Conservation (phyloP, 2,797 vertebrate species). For the Epinephelus coioides region DNA sequence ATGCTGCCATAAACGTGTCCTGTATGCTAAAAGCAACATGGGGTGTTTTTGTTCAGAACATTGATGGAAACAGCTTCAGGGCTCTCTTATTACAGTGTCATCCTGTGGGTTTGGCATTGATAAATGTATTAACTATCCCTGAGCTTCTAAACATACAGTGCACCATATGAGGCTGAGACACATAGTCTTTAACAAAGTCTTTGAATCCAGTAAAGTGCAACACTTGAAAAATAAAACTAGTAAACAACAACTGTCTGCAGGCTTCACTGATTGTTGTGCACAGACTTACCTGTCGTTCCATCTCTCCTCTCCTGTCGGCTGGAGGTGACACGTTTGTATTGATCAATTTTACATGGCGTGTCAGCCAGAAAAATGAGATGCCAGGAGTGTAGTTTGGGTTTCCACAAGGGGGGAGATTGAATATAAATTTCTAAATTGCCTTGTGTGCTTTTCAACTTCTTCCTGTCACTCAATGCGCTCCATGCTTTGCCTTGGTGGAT, state of each 20-base stretch:
- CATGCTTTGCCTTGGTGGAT: slow-evolving; percentile 27
- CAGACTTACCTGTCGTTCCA: slow-evolving; percentile 61
- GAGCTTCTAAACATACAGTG: not conserved
- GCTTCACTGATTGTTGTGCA: slow-evolving; percentile 45
- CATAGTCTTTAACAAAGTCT: slow-evolving; percentile 18
- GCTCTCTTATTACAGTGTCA: not conserved
- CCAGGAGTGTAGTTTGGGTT: slow-evolving; percentile 67
- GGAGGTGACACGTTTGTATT: slow-evolving; percentile 76
- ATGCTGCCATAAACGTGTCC: not conserved
- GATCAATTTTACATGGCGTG: slow-evolving; percentile 77
- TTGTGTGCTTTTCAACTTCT: slow-evolving; percentile 69
- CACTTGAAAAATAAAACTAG: slow-evolving; percentile 22
- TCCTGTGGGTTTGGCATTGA: slow-evolving; percentile 1
- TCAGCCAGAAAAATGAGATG: slow-evolving; percentile 72
- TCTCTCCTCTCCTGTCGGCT: slow-evolving; percentile 57
- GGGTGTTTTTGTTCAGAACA: not conserved
- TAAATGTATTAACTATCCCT: slow-evolving; percentile 18
- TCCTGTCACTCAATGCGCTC: slow-evolving; percentile 60
- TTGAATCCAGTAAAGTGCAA: slow-evolving; percentile 12
- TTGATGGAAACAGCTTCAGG: not conserved
- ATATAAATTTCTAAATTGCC: slow-evolving; percentile 77
- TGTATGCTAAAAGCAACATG: not conserved
- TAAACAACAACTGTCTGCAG: slow-evolving; percentile 49
- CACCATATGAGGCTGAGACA: not conserved
- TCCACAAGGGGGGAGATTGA: slow-evolving; percentile 60